Conservation (phyloP, 2,113 vertebrate species). For the Ceyx cyanopectus region DNA sequence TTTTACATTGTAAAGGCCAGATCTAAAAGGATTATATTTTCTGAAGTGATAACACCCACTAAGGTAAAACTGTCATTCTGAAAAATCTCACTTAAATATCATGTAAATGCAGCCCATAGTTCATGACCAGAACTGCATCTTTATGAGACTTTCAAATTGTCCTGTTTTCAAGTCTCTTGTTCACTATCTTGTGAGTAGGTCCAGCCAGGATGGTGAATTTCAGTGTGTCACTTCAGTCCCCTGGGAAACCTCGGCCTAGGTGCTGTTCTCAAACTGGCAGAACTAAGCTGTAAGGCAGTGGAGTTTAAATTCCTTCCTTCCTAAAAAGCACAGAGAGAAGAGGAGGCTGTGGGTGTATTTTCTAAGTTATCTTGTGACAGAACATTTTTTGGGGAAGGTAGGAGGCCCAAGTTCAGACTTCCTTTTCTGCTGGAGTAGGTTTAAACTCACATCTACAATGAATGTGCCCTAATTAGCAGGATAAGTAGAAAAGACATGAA, state of each 20-base stretch:
- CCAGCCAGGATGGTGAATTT: not conserved
- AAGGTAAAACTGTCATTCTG: not conserved
- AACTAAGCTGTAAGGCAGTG: not conserved
- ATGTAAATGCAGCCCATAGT: not conserved
- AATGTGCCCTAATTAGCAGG: not conserved
- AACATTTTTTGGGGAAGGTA: constrained; percentile 6
- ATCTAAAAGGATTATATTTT: not conserved
- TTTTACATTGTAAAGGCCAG: not conserved
- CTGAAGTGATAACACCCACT: not conserved
- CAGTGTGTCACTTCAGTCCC: not conserved
- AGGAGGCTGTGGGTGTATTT: constrained; percentile 22
- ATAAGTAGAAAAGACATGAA: not conserved
- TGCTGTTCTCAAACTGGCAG: constrained; percentile 1
- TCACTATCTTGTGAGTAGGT: not conserved
- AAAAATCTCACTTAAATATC: not conserved
- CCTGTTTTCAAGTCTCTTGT: not conserved
- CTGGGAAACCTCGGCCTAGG: not conserved
- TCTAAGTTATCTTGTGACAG: constrained; percentile 23
- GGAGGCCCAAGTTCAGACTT: constrained; percentile 18
- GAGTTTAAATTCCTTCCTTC: constrained; percentile 12
- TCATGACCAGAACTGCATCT: not conserved
- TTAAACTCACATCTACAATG: not conserved
- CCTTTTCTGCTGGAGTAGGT: not conserved
- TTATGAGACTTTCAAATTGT: not conserved
- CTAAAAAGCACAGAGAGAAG: not conserved